Evolutionary conservation across 2,113 vertebrate genomes (phyloP).

Genomic region (Speoplatyrhinus poulsoni): DNA sequence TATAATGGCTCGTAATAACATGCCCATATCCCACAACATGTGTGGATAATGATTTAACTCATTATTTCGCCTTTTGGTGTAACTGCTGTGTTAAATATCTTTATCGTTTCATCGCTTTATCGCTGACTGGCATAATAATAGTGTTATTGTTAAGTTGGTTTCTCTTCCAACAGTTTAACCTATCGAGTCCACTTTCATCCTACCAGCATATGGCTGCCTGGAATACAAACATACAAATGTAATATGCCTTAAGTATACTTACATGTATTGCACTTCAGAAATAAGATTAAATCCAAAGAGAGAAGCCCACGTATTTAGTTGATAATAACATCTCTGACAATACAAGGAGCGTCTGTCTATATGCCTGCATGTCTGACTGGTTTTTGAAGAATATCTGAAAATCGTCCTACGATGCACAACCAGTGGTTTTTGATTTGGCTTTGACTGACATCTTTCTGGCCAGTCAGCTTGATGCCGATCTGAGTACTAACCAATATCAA

Average conservation of each 20-base stretch:
- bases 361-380: constrained; percentile 11
- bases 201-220: background rate
- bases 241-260: constrained; percentile 28
- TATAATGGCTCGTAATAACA: background rate
- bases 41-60: background rate
- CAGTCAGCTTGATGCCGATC: constrained; percentile 32
- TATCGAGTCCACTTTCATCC: background rate
- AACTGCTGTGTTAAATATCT: background rate
- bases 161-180: background rate
- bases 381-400: constrained; percentile 17
- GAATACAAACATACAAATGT: background rate
- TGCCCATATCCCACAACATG: background rate
- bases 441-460: constrained; percentile 26
- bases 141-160: background rate
- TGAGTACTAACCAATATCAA: constrained; percentile 13
- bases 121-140: background rate
- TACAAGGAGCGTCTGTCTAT: background rate
- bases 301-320: background rate
- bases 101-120: background rate
- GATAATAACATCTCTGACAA: constrained; percentile 22
- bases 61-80: background rate
- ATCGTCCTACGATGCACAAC: constrained; percentile 2
- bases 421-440: constrained; percentile 22
- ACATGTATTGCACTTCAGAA: constrained; percentile 18
- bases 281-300: constrained; percentile 10